A percentile compares a stretch with the other conserved stretches of the same genome.
Evolutionary conservation across 1,140 invertebrate species (phyloP).

Genomic region (Bilobella aurantiaca): DNA sequence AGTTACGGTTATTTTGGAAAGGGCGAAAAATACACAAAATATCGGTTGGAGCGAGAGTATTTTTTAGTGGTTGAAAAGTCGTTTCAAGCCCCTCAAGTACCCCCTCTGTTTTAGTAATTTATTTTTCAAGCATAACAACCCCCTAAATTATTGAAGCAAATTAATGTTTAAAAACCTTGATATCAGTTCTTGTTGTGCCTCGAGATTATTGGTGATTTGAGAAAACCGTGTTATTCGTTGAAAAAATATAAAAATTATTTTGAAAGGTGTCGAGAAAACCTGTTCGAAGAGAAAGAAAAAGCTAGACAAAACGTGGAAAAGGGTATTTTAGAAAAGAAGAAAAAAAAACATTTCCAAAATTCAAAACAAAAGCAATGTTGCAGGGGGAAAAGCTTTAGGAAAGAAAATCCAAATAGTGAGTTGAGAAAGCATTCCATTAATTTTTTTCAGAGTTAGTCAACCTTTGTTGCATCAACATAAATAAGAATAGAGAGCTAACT

Average conservation of each 20-base stretch:
- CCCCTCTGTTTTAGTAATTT: not conserved
- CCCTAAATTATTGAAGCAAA: not conserved
- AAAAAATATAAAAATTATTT: not conserved
- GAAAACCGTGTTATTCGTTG: not conserved
- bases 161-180: too few species aligned
- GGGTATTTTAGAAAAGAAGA: not conserved
- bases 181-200: conserved; percentile 3
- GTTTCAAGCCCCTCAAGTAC: not conserved
- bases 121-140: not conserved
- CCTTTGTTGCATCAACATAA: too few species aligned
- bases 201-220: conserved; percentile 4
- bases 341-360: not conserved
- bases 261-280: too few species aligned
- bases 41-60: too few species aligned
- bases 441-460: too few species aligned
- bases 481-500: too few species aligned
- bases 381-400: conserved; percentile 5
- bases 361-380: too few species aligned
- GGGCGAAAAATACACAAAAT: too few species aligned
- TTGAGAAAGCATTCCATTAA: conserved; percentile 2
- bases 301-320: too few species aligned
- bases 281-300: too few species aligned
- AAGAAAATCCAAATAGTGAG: not conserved
- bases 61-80: too few species aligned
- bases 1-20: too few species aligned